Percentiles rank a stretch among this genome's conserved stretches.
These are phyloP conservation scores for Proteles cristata DNA, from an alignment of 2,113 vertebrate genomes.

Conservation along the genomic window DNA sequence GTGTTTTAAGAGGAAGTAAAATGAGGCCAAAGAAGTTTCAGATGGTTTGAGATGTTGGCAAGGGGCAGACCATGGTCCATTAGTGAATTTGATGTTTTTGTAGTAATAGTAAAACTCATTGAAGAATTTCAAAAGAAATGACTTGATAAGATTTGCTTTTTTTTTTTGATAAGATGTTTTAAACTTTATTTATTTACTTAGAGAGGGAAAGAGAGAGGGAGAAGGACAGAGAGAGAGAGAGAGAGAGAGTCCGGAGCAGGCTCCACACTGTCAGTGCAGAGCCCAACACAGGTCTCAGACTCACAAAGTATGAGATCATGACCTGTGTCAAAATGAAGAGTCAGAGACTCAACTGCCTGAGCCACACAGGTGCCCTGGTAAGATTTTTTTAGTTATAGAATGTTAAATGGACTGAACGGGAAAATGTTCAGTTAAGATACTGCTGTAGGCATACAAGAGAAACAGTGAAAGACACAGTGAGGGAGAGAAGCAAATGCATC, in stretches of 20 bases:
- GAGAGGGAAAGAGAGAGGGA: too few species aligned
- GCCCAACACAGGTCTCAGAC: too few species aligned
- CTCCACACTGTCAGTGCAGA: too few species aligned
- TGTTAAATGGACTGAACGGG: background rate
- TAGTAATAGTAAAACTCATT: background rate
- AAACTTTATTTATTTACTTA: too few species aligned
- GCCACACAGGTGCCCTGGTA: background rate
- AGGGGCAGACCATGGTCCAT: background rate
- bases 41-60: background rate
- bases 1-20: background rate
- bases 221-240: too few species aligned
- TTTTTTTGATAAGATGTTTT: background rate
- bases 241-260: too few species aligned
- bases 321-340: too few species aligned
- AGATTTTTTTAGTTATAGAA: background rate
- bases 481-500: background rate
- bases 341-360: too few species aligned
- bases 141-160: background rate
- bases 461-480: background rate
- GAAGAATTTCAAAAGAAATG: background rate
- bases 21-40: background rate
- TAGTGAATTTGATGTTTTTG: background rate
- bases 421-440: background rate
- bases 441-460: background rate
- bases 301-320: too few species aligned